A percentile compares a stretch with the other conserved stretches of the same genome.
phyloP scores from a whole-genome alignment of 2,888 invertebrate species.

The Nomada hirtipes region DNA sequence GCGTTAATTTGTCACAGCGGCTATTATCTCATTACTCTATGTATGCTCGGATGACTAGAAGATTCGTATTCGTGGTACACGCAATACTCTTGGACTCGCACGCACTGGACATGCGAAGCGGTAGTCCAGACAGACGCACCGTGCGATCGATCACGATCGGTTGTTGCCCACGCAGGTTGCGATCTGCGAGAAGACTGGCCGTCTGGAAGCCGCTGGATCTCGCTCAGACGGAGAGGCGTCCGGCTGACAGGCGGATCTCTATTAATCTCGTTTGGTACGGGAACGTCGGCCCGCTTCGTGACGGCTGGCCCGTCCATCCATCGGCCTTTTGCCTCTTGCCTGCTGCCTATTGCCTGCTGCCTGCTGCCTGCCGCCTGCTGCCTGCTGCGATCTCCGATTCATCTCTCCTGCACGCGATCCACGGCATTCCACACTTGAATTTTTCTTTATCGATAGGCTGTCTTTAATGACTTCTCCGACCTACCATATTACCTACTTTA shows the following conservation, averaged over 20 bases:
- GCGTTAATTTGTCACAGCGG: constrained; percentile 42
- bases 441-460: neutral
- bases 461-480: neutral
- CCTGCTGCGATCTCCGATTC: constrained; percentile 32
- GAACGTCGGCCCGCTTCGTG: constrained; percentile 69
- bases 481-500: neutral
- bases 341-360: neutral
- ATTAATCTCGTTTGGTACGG: constrained; percentile 76
- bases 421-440: constrained; percentile 26
- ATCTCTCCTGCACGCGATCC: constrained; percentile 22
- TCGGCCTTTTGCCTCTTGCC: constrained; percentile 49
- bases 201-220: constrained; percentile 73
- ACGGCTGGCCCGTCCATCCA: constrained; percentile 65
- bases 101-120: constrained; percentile 44
- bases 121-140: constrained; percentile 47
- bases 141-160: constrained; percentile 69
- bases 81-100: constrained; percentile 33
- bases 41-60: constrained; percentile 51
- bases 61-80: constrained; percentile 32
- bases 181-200: constrained; percentile 79
- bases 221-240: constrained; percentile 74
- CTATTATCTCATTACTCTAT: constrained; percentile 49
- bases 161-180: constrained; percentile 77
- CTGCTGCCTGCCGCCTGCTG: neutral
- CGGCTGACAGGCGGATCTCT: constrained; percentile 77